Percentiles rank a stretch among this genome's conserved stretches.
Evolutionary conservation across 2,888 invertebrate species (phyloP).

Genomic region (Steinernema scapterisci): DNA sequence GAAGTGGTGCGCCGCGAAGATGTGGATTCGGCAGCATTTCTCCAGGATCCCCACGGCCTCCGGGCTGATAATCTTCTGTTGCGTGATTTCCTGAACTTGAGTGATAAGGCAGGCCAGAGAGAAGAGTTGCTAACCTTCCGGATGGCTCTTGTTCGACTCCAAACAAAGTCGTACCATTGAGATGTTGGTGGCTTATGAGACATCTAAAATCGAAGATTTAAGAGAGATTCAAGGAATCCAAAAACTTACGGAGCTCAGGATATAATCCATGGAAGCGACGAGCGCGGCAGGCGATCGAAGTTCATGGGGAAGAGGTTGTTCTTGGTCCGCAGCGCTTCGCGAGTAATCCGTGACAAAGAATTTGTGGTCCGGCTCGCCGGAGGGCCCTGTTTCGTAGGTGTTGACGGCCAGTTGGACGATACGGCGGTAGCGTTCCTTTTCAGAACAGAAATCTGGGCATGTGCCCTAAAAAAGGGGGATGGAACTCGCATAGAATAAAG

Average conservation of each 20-base stretch:
- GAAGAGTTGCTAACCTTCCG: slow-evolving; percentile 77
- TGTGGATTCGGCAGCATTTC: slow-evolving; percentile 94
- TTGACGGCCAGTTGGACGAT: slow-evolving; percentile 69
- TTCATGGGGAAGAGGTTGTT: slow-evolving; percentile 90
- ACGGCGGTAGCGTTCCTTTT: slow-evolving; percentile 74
- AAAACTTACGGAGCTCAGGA: slow-evolving; percentile 78
- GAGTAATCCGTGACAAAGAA: slow-evolving; percentile 82
- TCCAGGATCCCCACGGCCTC: slow-evolving; percentile 85
- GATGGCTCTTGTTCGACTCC: slow-evolving; percentile 93
- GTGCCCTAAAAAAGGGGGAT: slow-evolving; percentile 73
- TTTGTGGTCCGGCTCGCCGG: slow-evolving; percentile 47
- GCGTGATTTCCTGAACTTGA: slow-evolving; percentile 82
- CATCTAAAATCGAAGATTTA: background rate
- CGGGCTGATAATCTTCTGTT: slow-evolving; percentile 85
- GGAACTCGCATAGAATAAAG: no score
- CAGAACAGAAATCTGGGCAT: slow-evolving; percentile 96
- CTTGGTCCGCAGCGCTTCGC: slow-evolving; percentile 95
- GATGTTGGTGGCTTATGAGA: slow-evolving; percentile 60
- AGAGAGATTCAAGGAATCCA: background rate
- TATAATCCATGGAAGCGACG: slow-evolving; percentile 84
- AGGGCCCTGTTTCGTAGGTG: slow-evolving; percentile 67
- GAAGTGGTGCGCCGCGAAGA: slow-evolving; percentile 84
- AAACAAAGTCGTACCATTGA: slow-evolving; percentile 95
- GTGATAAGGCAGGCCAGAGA: no score
- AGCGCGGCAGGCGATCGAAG: slow-evolving; percentile 82